These are phyloP conservation scores for Drosophila malerkotliana DNA, from an alignment of 1,140 invertebrate genomes.

Conservation along the genomic window DNA sequence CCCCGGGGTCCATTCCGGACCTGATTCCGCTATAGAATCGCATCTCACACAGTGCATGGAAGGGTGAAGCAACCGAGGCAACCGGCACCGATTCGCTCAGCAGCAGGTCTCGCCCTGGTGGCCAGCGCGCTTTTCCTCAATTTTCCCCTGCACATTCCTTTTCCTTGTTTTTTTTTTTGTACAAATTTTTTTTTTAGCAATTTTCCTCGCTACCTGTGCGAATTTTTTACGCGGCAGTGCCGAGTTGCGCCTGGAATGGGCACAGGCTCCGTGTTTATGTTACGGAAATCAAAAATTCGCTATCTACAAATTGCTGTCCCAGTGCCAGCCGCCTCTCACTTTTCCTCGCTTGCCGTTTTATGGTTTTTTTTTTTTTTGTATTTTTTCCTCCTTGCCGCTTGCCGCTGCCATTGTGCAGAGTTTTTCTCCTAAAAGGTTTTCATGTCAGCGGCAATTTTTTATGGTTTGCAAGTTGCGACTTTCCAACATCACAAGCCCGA, in stretches of 20 bases:
- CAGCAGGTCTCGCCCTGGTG: conserved; percentile 59
- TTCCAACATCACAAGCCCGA: conserved; percentile 35
- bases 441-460: conserved; percentile 66
- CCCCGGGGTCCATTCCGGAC: conserved; percentile 55
- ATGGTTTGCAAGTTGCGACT: conserved; percentile 69
- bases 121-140: conserved; percentile 26
- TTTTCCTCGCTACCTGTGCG: conserved; percentile 82
- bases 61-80: conserved; percentile 67
- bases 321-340: conserved; percentile 47
- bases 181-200: conserved; percentile 58
- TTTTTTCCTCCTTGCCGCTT: conserved; percentile 13
- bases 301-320: conserved; percentile 76
- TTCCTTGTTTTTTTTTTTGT: conserved; percentile 18
- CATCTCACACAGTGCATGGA: conserved; percentile 57
- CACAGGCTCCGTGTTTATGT: conserved; percentile 75
- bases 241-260: conserved; percentile 37
- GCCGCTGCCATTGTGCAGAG: conserved; percentile 32
- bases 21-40: conserved; percentile 61
- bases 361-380: conserved; percentile 45
- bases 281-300: conserved; percentile 80
- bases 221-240: conserved; percentile 76
- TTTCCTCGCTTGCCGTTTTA: conserved; percentile 74
- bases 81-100: conserved; percentile 50
- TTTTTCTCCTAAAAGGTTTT: conserved; percentile 64
- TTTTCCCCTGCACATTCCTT: conserved; percentile 11